These are phyloP conservation scores for Neoseiulus cucumeris DNA, from an alignment of 1,140 invertebrate species.

Conservation along the genomic window DNA sequence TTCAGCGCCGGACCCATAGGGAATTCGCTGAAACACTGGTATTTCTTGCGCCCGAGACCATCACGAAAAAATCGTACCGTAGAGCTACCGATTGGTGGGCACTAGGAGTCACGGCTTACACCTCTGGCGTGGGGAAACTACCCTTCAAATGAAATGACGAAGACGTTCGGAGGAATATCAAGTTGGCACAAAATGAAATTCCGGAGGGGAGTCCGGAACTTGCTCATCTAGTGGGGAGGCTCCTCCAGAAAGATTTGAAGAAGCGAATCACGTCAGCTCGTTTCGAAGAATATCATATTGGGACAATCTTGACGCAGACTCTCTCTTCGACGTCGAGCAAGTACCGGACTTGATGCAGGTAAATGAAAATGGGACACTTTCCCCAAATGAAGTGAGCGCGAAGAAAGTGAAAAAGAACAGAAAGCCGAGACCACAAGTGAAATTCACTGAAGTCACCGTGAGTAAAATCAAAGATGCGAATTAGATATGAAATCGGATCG, in stretches of 20 bases:
- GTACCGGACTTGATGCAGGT: background rate
- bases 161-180: background rate
- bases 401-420: background rate
- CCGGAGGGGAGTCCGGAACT: background rate
- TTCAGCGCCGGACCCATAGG: background rate
- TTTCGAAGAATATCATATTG: background rate
- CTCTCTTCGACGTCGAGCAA: background rate
- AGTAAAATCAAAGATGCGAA: background rate
- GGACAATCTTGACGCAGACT: background rate
- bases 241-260: background rate
- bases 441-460: background rate
- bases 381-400: background rate
- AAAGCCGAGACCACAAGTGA: background rate
- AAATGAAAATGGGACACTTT: background rate
- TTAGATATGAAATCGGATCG: too few relatives aligned
- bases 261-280: background rate
- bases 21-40: background rate
- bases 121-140: background rate
- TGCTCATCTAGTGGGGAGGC: background rate
- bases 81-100: background rate
- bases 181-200: background rate
- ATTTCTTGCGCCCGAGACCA: background rate
- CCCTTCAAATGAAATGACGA: background rate
- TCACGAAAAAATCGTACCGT: background rate
- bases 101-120: background rate